These are phyloP conservation scores for Maniola jurtina DNA, from an alignment of 1,140 invertebrate genomes.

Conservation along the genomic window DNA sequence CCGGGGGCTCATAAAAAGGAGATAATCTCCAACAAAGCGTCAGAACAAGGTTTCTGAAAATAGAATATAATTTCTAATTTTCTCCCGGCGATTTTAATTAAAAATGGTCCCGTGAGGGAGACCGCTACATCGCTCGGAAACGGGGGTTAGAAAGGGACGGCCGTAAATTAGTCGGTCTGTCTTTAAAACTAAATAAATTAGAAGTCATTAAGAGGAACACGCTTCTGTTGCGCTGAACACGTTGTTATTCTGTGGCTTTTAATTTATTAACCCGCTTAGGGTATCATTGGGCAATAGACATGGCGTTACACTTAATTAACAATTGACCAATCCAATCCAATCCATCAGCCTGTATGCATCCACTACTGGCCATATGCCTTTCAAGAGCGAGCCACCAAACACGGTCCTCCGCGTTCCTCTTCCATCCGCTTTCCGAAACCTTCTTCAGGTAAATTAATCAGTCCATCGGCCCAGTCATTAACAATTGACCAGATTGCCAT, in stretches of 20 bases:
- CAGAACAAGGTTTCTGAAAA: constrained; percentile 77
- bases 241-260: constrained; percentile 57
- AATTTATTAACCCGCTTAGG: constrained; percentile 48
- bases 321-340: not conserved
- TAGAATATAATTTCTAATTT: constrained; percentile 80
- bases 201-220: constrained; percentile 75
- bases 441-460: no score
- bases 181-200: constrained; percentile 77
- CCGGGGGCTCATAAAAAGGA: constrained; percentile 75
- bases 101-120: constrained; percentile 73
- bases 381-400: no score
- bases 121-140: constrained; percentile 41
- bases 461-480: no score
- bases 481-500: no score
- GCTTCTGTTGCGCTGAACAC: constrained; percentile 62
- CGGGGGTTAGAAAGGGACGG: constrained; percentile 61
- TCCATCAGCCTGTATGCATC: no score
- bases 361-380: no score
- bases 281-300: constrained; percentile 34
- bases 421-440: no score
- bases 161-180: constrained; percentile 66
- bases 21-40: constrained; percentile 76
- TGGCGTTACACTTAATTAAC: constrained; percentile 10
- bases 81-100: constrained; percentile 77
- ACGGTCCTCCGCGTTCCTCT: no score